phyloP scores from a whole-genome alignment of 2,113 vertebrate species.

The Thalassoma bifasciatum region DNA sequence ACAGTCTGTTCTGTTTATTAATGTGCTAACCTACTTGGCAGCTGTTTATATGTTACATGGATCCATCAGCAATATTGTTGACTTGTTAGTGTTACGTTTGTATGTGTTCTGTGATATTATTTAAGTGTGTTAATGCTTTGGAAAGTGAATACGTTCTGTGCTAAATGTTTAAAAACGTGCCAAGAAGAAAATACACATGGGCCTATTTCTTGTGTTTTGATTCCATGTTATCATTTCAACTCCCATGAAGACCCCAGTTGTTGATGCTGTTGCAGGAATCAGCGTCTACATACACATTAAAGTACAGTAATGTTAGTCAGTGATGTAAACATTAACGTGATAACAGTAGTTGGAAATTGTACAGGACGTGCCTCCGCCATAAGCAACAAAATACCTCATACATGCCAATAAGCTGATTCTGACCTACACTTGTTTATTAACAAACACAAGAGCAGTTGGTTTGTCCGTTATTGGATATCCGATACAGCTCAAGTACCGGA shows the following conservation, averaged over 20 bases:
- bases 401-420: constrained; percentile 8
- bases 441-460: neutral
- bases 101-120: too few species aligned
- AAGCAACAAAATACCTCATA: neutral
- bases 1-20: too few species aligned
- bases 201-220: too few species aligned
- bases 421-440: neutral
- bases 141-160: too few species aligned
- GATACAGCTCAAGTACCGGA: neutral
- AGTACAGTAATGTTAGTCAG: constrained; percentile 17
- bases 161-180: too few species aligned
- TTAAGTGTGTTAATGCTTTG: too few species aligned
- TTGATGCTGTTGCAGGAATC: constrained; percentile 19
- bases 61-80: too few species aligned
- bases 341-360: constrained; percentile 4
- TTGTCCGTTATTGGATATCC: neutral
- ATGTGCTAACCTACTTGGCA: too few species aligned
- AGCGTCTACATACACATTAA: constrained; percentile 7
- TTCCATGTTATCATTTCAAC: constrained; percentile 6
- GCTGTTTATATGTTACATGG: neutral
- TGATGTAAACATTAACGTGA: constrained; percentile 7
- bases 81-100: too few species aligned
- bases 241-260: neutral
- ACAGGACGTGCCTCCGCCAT: neutral
- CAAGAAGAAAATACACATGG: too few species aligned